Conservation (phyloP, 2,797 vertebrate genomes). For the Lindbergichthys nudifrons region DNA sequence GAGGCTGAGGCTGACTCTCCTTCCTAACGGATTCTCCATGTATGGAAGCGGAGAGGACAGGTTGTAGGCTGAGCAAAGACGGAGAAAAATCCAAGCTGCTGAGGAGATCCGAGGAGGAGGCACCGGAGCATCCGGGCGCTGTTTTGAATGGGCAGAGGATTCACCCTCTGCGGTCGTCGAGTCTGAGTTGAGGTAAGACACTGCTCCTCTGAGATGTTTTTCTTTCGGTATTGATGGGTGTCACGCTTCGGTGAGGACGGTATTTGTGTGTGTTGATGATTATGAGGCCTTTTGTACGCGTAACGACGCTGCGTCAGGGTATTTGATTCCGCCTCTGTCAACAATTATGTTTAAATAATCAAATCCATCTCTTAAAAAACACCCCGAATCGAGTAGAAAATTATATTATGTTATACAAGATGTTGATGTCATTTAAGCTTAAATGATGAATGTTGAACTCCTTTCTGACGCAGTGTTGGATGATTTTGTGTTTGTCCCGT, state of each 20-base stretch:
- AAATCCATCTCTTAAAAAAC: neutral
- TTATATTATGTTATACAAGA: neutral
- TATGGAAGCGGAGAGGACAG: constrained; percentile 71
- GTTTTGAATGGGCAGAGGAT: constrained; percentile 62
- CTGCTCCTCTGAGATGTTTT: constrained; percentile 28
- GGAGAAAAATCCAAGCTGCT: constrained; percentile 21
- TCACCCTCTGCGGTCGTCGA: constrained; percentile 53
- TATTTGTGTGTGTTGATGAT: constrained; percentile 15
- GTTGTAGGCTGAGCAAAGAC: constrained; percentile 65
- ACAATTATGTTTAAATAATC: neutral
- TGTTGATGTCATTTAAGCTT: neutral
- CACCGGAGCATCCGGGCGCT: constrained; percentile 41
- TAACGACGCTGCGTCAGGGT: constrained; percentile 60
- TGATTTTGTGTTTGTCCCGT: constrained; percentile 40
- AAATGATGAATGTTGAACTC: constrained; percentile 44
- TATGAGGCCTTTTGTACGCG: constrained; percentile 29
- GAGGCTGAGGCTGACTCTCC: constrained; percentile 27
- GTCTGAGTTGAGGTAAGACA: constrained; percentile 72
- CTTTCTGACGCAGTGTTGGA: constrained; percentile 70
- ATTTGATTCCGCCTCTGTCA: constrained; percentile 18
- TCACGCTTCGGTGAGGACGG: constrained; percentile 23
- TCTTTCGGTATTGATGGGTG: constrained; percentile 3
- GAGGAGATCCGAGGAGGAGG: constrained; percentile 47
- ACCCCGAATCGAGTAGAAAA: accelerated
- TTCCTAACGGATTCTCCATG: constrained; percentile 74